Percentiles rank a stretch among this genome's conserved stretches.
Conservation (phyloP, 2,113 vertebrate genomes). For the Myrmophylax atrothorax region DNA sequence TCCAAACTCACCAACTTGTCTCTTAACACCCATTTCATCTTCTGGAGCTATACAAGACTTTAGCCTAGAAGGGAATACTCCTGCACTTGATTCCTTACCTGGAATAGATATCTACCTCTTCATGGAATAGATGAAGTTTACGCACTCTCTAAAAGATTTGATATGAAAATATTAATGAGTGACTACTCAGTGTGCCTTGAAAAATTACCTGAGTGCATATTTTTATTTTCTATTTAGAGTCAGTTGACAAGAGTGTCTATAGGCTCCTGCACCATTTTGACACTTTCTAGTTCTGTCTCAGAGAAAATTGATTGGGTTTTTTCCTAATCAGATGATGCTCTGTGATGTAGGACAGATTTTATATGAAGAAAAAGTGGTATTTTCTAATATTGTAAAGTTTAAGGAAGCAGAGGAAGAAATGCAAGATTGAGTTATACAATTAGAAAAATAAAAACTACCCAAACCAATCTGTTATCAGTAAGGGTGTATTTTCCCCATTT, state of each 20-base stretch:
- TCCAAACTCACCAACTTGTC: not conserved
- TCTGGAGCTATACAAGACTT: not conserved
- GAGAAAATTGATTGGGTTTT: not conserved
- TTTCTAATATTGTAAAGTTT: not conserved
- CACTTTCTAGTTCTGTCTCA: not conserved
- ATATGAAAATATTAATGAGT: constrained; percentile 44
- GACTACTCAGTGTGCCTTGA: constrained; percentile 26
- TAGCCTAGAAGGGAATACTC: not conserved
- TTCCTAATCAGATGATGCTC: not conserved
- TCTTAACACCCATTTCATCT: not conserved
- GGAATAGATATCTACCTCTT: not conserved
- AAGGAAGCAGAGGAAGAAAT: not conserved
- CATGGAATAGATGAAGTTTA: not conserved
- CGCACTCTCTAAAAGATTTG: not conserved
- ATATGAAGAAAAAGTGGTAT: not conserved
- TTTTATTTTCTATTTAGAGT: constrained; percentile 28
- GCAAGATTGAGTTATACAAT: not conserved
- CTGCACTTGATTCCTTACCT: not conserved
- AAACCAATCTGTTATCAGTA: constrained; percentile 10
- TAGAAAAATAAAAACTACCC: not conserved
- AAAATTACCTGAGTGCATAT: constrained; percentile 1
- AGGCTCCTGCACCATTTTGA: not conserved
- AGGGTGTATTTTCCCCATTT: not conserved
- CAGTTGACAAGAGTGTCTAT: not conserved
- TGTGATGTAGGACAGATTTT: not conserved